Base-by-base conservation (phyloP, 2,888 invertebrate species). In the Ptychoptera contaminata region DNA sequence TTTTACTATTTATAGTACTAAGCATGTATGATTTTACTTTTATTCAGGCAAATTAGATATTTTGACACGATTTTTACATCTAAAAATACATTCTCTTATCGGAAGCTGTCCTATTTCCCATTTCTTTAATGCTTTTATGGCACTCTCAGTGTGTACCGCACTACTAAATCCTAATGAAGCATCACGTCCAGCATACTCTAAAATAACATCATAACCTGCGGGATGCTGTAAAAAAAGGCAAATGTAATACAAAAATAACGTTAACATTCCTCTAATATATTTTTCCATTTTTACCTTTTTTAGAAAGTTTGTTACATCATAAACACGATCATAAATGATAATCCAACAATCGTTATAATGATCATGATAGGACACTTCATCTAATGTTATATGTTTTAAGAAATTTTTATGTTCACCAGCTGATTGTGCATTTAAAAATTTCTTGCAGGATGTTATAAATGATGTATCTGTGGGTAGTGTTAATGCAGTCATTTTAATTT, bases 151-250 rank as follows among this genome's bases (percentile, higher is more conserved):
- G 57, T 90, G 90, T 1, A 87, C 86, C 0, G 81, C 77, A 40
- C 84, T 79, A 12, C 82, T 71, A 66, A 87, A 90, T 0, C 87
- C 82, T 2, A 82, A 69, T 16, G 83, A 87, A 0, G 86, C 87
- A 61, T 90, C 90, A 10, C 82, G 71, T 1, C 90, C 90, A 0
- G 86, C 88, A 60, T 85, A 77, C 55, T 91, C 90, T 53, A 86
- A 60, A 53, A 91, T 74, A 14, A 90, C 73, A 49, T 88, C 86
- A 10, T 72, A 71, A 8, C 90, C 88, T 43, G 88, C 90, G 1
- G 88, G 88, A 65, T 91, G 90, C 76, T 82, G 58, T 7, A 62
- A 62, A 56, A 60, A 51, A 54, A 51, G 50, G 50, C 47, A 40
- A 44, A 51, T 50, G 47, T 39, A 46, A 32, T 44, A 47, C 35